Conservation (phyloP, 2,888 invertebrate species). For the Drosophila conformis region DNA sequence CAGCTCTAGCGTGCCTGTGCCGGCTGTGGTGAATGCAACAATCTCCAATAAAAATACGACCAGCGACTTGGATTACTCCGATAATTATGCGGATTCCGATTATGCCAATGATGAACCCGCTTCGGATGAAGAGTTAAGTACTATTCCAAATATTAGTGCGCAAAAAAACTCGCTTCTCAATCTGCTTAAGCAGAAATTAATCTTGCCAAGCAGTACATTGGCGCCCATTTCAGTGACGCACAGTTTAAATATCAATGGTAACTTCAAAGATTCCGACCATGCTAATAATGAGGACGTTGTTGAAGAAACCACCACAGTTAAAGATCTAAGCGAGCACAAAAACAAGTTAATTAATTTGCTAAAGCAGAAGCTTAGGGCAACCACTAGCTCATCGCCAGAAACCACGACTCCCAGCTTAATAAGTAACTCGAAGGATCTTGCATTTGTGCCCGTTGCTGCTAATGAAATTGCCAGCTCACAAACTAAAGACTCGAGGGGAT, state of each 20-base stretch:
- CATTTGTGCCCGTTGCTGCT: constrained; percentile 34
- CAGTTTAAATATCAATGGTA: neutral
- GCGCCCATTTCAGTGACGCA: neutral
- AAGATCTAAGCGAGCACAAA: constrained; percentile 37
- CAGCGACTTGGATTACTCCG: constrained; percentile 29
- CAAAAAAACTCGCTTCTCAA: constrained; percentile 43
- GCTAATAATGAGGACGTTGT: constrained; percentile 31
- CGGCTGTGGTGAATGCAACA: constrained; percentile 29
- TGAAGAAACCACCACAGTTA: constrained; percentile 6
- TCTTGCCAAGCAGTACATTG: neutral
- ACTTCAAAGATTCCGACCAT: constrained; percentile 32
- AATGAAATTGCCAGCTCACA: constrained; percentile 26
- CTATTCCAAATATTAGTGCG: constrained; percentile 16
- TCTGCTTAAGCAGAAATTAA: constrained; percentile 38
- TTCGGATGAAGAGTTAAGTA: constrained; percentile 14
- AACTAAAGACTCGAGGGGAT: constrained; percentile 29
- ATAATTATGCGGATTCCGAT: constrained; percentile 52
- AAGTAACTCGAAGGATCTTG: constrained; percentile 9
- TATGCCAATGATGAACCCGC: constrained; percentile 60
- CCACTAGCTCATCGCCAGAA: neutral
- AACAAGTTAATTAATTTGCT: constrained; percentile 46
- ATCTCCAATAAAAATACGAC: neutral
- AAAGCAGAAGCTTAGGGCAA: constrained; percentile 19
- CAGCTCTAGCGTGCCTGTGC: constrained; percentile 36
- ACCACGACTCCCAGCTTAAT: constrained; percentile 3